Conservation (phyloP, 2,797 vertebrate genomes). For the Hydrolagus colliei region DNA sequence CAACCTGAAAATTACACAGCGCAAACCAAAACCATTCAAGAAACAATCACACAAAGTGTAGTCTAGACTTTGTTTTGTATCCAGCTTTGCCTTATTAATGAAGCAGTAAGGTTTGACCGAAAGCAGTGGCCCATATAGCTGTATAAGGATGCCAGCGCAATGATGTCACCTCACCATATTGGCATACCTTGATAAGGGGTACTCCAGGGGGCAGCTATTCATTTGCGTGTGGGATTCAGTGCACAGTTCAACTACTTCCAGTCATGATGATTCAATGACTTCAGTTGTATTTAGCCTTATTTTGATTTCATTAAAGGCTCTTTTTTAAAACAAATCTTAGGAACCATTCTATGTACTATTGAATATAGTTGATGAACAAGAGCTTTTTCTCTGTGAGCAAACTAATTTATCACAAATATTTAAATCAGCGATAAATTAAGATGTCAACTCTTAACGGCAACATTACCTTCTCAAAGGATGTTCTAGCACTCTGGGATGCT, state of each 20-base stretch:
- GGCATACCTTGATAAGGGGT: background rate
- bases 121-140: background rate
- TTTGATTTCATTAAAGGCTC: background rate
- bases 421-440: too few species aligned
- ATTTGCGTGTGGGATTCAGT: background rate
- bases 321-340: background rate
- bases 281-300: background rate
- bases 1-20: background rate
- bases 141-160: background rate
- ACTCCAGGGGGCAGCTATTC: background rate
- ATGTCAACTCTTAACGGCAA: too few species aligned
- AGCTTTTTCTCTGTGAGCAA: too few species aligned
- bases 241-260: background rate
- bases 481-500: too few species aligned
- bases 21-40: background rate
- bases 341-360: too few species aligned
- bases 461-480: too few species aligned
- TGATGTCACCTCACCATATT: background rate
- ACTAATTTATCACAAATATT: too few species aligned
- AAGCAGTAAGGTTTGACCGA: background rate
- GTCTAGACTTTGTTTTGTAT: background rate
- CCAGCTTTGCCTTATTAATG: background rate
- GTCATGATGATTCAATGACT: background rate
- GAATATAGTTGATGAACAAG: too few species aligned
- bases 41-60: background rate